Conservation (phyloP, 2,113 vertebrate genomes). For the Eudyptes chrysolophus region DNA sequence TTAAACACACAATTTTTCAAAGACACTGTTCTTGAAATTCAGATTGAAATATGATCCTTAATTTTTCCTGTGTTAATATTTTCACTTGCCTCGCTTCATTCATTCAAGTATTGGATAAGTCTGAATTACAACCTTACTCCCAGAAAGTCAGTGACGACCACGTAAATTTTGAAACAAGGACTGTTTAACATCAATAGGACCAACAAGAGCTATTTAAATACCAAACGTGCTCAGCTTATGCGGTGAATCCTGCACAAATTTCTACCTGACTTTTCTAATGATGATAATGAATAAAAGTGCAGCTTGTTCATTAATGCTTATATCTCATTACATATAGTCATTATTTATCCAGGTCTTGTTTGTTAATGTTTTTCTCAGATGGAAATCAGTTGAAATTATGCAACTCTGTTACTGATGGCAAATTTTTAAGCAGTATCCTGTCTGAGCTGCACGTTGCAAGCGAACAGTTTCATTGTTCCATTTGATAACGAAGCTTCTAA, state of each 20-base stretch:
- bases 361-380: background rate
- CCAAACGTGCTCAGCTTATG: background rate
- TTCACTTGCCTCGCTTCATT: background rate
- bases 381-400: background rate
- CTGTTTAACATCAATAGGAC: background rate
- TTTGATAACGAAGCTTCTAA: background rate
- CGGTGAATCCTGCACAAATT: background rate
- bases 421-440: accelerated
- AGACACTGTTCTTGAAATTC: background rate
- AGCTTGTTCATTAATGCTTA: background rate
- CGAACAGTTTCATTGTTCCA: background rate
- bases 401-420: background rate
- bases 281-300: background rate
- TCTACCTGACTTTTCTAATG: background rate
- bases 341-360: background rate
- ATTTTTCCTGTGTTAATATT: background rate
- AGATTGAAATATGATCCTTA: background rate
- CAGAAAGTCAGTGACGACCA: background rate
- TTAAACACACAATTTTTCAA: background rate
- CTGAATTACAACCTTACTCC: background rate
- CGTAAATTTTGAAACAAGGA: background rate
- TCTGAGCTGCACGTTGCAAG: background rate
- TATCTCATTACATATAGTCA: background rate
- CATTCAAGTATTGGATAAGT: background rate
- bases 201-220: background rate